A percentile compares a stretch with the other conserved stretches of the same genome.
These are phyloP conservation scores for Spicauda simplicius DNA, from an alignment of 2,888 invertebrate species.

Conservation along the genomic window DNA sequence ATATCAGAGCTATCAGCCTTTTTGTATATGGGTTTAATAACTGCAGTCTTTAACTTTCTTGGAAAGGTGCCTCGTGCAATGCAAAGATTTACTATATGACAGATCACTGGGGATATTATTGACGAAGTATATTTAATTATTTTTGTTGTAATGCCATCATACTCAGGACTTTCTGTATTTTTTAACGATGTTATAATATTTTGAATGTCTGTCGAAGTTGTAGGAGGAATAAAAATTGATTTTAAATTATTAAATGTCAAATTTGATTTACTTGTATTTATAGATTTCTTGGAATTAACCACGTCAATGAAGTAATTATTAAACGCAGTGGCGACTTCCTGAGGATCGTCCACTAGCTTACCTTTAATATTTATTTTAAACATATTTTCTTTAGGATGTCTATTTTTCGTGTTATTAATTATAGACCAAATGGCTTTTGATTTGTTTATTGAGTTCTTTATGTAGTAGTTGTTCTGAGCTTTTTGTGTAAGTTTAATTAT, in stretches of 20 bases:
- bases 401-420: not conserved
- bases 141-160: conserved; percentile 17
- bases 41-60: conserved; percentile 15
- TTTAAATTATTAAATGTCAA: conserved; percentile 6
- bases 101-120: not conserved
- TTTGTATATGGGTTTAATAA: no score
- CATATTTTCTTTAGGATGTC: not conserved
- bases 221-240: conserved; percentile 23
- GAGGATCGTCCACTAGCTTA: not conserved
- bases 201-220: conserved; percentile 17
- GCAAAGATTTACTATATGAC: conserved; percentile 29
- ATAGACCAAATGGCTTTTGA: conserved; percentile 9
- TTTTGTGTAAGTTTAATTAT: conserved; percentile 5
- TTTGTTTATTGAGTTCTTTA: not conserved
- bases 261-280: not conserved
- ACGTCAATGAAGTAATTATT: conserved; percentile 17
- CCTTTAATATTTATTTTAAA: not conserved
- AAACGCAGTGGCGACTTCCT: conserved; percentile 6
- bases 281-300: not conserved
- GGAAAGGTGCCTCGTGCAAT: conserved; percentile 20
- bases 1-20: no score
- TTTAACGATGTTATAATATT: conserved; percentile 14
- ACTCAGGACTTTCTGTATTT: conserved; percentile 18
- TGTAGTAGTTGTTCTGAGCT: not conserved
- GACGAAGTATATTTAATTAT: conserved; percentile 1